A percentile compares a stretch with the other conserved stretches of the same genome.
Evolutionary conservation across 2,797 vertebrate species (phyloP).

Genomic region (Simalia tracyae): DNA sequence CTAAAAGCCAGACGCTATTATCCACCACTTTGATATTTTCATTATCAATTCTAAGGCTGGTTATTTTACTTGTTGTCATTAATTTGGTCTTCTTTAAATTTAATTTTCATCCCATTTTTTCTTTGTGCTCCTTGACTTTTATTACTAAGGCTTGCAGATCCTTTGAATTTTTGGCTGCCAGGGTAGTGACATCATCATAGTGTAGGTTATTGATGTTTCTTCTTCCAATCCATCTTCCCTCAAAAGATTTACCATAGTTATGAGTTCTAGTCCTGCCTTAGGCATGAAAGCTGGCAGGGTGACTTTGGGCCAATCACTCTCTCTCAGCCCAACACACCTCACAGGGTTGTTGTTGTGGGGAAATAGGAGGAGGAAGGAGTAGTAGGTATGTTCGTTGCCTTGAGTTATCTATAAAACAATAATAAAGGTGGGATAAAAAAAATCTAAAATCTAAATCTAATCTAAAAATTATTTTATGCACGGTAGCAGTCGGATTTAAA

Average conservation of each 20-base stretch:
- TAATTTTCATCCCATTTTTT: neutral
- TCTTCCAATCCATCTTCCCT: neutral
- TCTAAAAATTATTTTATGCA: constrained; percentile 45
- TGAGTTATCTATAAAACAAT: no score
- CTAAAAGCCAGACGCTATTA: neutral
- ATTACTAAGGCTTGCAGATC: neutral
- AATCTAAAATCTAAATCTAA: no score
- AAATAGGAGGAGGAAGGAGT: no score
- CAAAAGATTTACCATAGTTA: neutral
- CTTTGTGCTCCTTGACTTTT: neutral
- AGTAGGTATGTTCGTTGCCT: no score
- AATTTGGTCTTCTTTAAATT: neutral
- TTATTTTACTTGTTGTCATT: neutral
- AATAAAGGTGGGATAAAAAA: no score
- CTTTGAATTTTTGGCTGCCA: neutral
- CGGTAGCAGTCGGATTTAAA: constrained; percentile 41
- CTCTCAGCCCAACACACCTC: no score
- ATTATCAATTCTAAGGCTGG: neutral
- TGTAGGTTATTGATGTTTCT: neutral
- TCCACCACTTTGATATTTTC: neutral
- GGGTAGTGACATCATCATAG: neutral
- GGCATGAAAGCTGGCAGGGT: no score
- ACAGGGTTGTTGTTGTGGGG: no score
- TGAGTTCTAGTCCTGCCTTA: no score
- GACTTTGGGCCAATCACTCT: no score